These are phyloP conservation scores for Cololabis saira DNA, from an alignment of 2,113 vertebrate species.

Conservation along the genomic window DNA sequence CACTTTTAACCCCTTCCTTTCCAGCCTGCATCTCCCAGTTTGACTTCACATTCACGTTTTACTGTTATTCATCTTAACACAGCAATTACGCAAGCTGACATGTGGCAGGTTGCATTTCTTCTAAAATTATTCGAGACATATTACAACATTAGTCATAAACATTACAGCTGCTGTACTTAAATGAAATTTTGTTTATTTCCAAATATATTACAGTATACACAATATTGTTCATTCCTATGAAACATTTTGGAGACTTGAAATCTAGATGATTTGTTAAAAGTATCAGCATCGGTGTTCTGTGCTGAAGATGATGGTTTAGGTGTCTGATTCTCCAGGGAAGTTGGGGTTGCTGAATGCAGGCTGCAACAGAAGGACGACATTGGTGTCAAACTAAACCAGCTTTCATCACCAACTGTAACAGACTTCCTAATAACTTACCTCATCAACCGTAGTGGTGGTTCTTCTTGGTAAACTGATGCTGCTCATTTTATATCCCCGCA, in stretches of 20 bases:
- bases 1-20: too few relatives aligned
- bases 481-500: slow-evolving; percentile 67
- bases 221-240: slow-evolving; percentile 9
- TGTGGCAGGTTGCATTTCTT: not conserved
- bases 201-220: slow-evolving; percentile 40
- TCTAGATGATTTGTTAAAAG: slow-evolving; percentile 27
- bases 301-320: slow-evolving; percentile 48
- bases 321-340: slow-evolving; percentile 70
- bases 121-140: not conserved
- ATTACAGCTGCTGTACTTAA: too few relatives aligned
- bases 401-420: not conserved
- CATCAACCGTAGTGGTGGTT: slow-evolving; percentile 29
- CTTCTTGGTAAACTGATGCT: slow-evolving; percentile 49
- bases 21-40: too few relatives aligned
- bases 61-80: slow-evolving; percentile 23
- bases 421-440: slow-evolving; percentile 63
- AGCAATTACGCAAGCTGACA: not conserved
- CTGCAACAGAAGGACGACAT: slow-evolving; percentile 65
- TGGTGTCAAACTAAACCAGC: fast-evolving
- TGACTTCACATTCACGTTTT: slow-evolving; percentile 28
- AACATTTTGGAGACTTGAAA: slow-evolving; percentile 4
- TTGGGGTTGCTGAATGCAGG: slow-evolving; percentile 80
- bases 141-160: not conserved
- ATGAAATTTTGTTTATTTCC: not conserved
- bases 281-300: slow-evolving; percentile 14